Base-by-base conservation (phyloP, 2,113 vertebrate species). In the Herpetotheres cachinnans region DNA sequence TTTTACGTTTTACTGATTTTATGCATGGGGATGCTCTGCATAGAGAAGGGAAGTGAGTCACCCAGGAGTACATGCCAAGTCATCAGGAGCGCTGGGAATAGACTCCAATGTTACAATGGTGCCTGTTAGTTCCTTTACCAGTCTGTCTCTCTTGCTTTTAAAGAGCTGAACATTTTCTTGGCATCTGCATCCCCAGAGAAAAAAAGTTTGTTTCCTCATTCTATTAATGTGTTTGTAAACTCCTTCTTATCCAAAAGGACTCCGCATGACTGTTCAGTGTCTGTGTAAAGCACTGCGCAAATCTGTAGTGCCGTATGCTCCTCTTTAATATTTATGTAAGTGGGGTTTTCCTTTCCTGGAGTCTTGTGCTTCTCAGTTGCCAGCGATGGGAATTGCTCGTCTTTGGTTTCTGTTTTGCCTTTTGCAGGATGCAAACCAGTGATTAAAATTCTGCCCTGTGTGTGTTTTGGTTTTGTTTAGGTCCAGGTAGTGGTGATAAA, bases 31-130 rank as follows among this genome's bases (percentile, higher is more conserved):
- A 49, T 72, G 82, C 71, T 88, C 84, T 77, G 89, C 78, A 3
- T 1, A 16, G 81, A 30, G 70, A n/a, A 93, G 91, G 90, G 95
- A 86, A 95, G 77, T 92, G 94, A 95, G 52, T 97, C 90, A 94
- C 21, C 63, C 82, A 40, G 94, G 80, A 84, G 89, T 7, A 79
- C 29, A 2, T 86, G 91, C 91, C 93, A 91, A 91, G 80, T 85
- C 93, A 65, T 84, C 93, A 89, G 84, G 86, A 86, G 86, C 13
- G 1, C 94, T 72, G 95, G 92, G 92, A 86, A 76, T 27, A 63
- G 69, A 20, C 78, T 95, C 38, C 73, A 29, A 0, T 55, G 79
- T 67, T 52, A 55, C 86, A 86, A 2, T 69, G 92, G 72, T 70
- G 88, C 89, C 90, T 78, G 55, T 50, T 71, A 49, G 42, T 78